A percentile compares a stretch with the other conserved stretches of the same genome.
Conservation (phyloP, 2,113 vertebrate genomes). For the Nothobranchius kuhntae region DNA sequence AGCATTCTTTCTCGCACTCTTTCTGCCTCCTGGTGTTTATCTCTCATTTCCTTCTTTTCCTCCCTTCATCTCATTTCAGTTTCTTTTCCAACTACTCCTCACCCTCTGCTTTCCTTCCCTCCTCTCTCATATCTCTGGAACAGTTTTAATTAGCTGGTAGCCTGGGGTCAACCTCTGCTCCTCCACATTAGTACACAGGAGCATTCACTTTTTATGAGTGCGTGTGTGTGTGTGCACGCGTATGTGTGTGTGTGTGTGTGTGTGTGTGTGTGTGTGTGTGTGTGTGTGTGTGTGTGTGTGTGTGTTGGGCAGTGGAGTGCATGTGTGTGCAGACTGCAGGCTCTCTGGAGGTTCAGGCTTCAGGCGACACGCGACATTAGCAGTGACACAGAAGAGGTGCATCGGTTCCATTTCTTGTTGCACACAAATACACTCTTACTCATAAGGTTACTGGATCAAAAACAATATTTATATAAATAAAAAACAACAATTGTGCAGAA, state of each 20-base stretch:
- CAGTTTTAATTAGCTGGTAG: slow-evolving; percentile 74
- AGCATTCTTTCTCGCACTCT: not conserved
- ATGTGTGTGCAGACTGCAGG: slow-evolving; percentile 20
- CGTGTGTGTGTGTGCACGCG: slow-evolving; percentile 3
- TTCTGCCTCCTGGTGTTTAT: slow-evolving; percentile 32
- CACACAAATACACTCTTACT: slow-evolving; percentile 6
- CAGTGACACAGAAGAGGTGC: slow-evolving; percentile 73
- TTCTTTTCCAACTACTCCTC: slow-evolving; percentile 26
- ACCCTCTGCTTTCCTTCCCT: slow-evolving; percentile 40
- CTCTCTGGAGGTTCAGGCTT: slow-evolving; percentile 53
- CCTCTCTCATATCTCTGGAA: slow-evolving; percentile 62
- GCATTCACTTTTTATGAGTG: slow-evolving; percentile 10
- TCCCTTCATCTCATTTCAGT: slow-evolving; percentile 12
- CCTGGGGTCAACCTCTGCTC: slow-evolving; percentile 73
- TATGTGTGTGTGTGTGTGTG: slow-evolving; percentile 5
- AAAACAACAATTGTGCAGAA: slow-evolving; percentile 31
- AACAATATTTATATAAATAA: not conserved
- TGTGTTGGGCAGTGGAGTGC: slow-evolving; percentile 5
- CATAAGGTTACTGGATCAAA: slow-evolving; percentile 1
- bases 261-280: slow-evolving; percentile 5
- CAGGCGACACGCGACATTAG: slow-evolving; percentile 60
- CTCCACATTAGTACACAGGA: slow-evolving; percentile 40
- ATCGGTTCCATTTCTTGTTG: slow-evolving; percentile 52
- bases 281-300: slow-evolving; percentile 9
- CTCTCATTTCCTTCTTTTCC: slow-evolving; percentile 10